Base-by-base conservation (phyloP, 1,140 invertebrate genomes). In the Nasonia vitripennis region DNA sequence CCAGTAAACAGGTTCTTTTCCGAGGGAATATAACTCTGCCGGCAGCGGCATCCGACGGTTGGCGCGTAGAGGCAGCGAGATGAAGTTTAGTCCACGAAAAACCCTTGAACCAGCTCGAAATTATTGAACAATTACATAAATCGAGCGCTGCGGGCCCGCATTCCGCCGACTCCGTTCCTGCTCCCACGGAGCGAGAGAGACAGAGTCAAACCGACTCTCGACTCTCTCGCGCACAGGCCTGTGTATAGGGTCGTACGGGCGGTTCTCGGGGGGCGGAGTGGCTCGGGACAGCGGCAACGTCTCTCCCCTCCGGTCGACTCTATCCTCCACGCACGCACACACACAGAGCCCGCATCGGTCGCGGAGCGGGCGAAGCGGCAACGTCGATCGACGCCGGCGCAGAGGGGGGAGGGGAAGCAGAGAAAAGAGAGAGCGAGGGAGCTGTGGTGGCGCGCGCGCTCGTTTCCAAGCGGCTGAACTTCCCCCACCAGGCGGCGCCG, bases 141-240 rank as follows among this genome's bases (percentile, higher is more conserved):
- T n/a, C 55, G 17, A 7, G 17, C 17, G 20, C n/a, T 5, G 27
- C 68, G 10, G 31, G 68, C 68, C 68, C 27, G 68, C 68, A 31
- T 34, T 14, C 68, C 27, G 7, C 68, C 10, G 4, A 4, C 27
- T 71, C 0, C 68, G 68, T 31, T 10, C 23, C 31, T 71, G 68
- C 68, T n/a, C 20, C 1, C 17, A 51, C 34, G 4, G 45, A 77
- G 23, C 68, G 86, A 88, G 86, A 90, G 91, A 92, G 91, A 92
- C 90, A 92, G 91, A 91, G 89, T 91, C 80, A 89, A 82, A 88
- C 90, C 91, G 90, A 91, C 90, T 90, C 83, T 86, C 45, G 31
- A 67, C 62, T 68, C 91, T 91, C 27, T 27, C 27, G 27, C 90
- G 90, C 91, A 83, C 12, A 70, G 62, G 2, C 45, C 45, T 23